Evolutionary conservation across 2,888 invertebrate species (phyloP), one percentile per base, ranked within the genome.

Genomic region (Kuschelorhynchus macadamiae): DNA sequence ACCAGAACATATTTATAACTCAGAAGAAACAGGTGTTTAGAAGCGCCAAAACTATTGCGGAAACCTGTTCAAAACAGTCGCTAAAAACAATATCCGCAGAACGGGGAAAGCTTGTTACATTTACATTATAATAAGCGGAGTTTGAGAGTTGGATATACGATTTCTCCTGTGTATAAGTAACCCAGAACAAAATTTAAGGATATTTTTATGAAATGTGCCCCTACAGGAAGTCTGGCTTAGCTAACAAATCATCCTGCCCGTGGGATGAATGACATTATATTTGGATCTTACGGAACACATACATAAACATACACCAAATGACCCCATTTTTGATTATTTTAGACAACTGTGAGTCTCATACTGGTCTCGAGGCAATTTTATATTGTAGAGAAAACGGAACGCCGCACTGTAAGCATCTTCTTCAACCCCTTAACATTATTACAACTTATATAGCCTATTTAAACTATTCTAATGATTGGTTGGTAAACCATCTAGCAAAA

Each of bases 271-370:
- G 49, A 49, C 49, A 49, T 49, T 30, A 49, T 49, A 20, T 18
- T 49, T 49, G 49, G 18, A 49, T 49, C 18, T 30, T 17, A 49
- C 20, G 17, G 20, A 49, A n/a, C 49, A 49, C 49, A 49, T 49
- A 49, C 49, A 49, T 1, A 49, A 49, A 21, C 49, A 49, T 52
- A 36, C 52, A 14, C 18, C n/a, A 52, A 36, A 32, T 52, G 16
- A 52, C 25, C 52, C 14, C n/a, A 52, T 32, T 8, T 21, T 52
- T 52, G 49, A 52, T 52, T 52, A 18, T 52, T 52, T 33, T 52
- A 32, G 36, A 52, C 52, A 52, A 52, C 52, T 32, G 32, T 52
- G 52, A 25, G 14, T 52, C 52, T 14, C 52, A 20, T 18, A 46
- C 3, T 32, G 32, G 32, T 30, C 52, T 52, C 52, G 52, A 52